Evolutionary conservation across 2,113 vertebrate species (phyloP).

Genomic region (Ceyx melanurus): DNA sequence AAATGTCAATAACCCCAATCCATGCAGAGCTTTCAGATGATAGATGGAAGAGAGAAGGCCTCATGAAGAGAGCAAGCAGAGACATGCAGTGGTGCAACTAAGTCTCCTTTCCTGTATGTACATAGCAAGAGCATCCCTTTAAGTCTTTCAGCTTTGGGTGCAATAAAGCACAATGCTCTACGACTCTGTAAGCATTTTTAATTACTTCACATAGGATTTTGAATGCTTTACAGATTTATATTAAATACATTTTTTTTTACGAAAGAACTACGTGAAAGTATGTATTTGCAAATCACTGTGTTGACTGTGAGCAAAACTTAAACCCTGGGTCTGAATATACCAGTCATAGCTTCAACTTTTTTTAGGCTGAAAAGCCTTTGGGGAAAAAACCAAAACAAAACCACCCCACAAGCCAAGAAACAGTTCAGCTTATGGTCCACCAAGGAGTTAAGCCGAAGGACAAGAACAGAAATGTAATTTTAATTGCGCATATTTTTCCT

Average conservation of each 20-base stretch:
- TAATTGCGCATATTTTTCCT: conserved; percentile 37
- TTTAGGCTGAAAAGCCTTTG: not conserved
- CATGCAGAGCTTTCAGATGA: not conserved
- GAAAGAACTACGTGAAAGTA: conserved; percentile 4
- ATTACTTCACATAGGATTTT: conserved; percentile 29
- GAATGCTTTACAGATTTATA: conserved; percentile 47
- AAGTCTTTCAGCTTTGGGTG: not conserved
- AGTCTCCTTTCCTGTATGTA: not conserved
- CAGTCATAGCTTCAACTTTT: not conserved
- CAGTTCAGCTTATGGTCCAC: not conserved
- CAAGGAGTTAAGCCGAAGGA: conserved; percentile 50
- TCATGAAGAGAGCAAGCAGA: not conserved
- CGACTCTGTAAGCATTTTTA: not conserved
- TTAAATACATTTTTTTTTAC: conserved; percentile 23
- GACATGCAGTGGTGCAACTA: not conserved
- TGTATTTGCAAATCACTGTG: conserved; percentile 24
- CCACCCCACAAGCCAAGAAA: not conserved
- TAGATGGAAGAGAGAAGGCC: not conserved
- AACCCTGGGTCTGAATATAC: not conserved
- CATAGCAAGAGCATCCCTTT: not conserved
- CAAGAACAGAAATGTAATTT: conserved; percentile 3
- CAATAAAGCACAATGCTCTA: not conserved
- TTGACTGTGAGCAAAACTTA: not conserved
- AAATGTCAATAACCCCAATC: not conserved
- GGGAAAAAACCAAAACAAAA: not conserved